Conservation (phyloP, 2,113 vertebrate genomes). For the Murina feae region DNA sequence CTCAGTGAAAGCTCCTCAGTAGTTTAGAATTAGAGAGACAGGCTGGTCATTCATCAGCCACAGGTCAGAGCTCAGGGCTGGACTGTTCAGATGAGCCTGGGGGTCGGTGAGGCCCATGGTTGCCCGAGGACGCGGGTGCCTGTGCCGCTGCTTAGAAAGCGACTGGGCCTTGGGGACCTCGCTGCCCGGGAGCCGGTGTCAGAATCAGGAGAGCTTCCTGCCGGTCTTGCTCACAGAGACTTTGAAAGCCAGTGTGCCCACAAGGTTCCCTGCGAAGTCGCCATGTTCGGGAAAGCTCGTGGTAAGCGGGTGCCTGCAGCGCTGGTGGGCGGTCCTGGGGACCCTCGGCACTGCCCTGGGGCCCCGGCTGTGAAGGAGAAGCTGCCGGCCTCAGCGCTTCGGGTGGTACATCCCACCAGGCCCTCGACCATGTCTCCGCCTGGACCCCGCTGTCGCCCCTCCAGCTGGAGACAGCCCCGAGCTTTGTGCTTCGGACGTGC, state of each 20-base stretch:
- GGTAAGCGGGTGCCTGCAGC: background rate
- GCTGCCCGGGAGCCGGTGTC: background rate
- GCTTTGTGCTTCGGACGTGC: background rate
- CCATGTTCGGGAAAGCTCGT: background rate
- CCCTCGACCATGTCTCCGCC: background rate
- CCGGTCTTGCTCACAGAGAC: background rate
- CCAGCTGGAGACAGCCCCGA: background rate
- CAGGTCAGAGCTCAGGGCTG: background rate
- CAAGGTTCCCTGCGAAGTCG: background rate
- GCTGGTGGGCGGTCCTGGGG: background rate
- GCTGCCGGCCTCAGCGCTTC: background rate
- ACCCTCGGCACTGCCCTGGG: too few relatives aligned
- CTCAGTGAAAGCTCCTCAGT: background rate
- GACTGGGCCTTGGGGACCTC: background rate
- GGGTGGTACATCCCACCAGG: conserved; percentile 39
- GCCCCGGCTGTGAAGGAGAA: too few relatives aligned
- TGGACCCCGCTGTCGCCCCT: background rate
- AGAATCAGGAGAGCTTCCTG: background rate
- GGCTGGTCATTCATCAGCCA: background rate
- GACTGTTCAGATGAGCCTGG: background rate
- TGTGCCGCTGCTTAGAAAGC: background rate
- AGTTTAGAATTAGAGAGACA: background rate
- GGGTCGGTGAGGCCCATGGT: too few relatives aligned
- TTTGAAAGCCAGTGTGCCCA: conserved; percentile 6
- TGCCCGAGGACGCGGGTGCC: too few relatives aligned